Evolutionary conservation across 2,113 vertebrate genomes (phyloP).

Genomic region (Gnathonemus longibarbis): DNA sequence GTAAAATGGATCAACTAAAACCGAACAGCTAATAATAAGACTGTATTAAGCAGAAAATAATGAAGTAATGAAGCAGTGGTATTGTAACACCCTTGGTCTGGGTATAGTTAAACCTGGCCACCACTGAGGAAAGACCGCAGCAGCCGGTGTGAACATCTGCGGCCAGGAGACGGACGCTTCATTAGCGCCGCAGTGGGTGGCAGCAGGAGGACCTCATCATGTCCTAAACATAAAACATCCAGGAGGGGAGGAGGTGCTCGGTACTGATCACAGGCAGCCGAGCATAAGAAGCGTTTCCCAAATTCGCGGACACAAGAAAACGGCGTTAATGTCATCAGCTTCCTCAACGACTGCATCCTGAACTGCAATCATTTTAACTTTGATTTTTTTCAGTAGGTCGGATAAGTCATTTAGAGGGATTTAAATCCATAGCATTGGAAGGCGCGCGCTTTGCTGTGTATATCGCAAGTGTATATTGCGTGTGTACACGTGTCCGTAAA

Average conservation of each 20-base stretch:
- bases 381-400: not conserved
- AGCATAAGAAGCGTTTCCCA: not conserved
- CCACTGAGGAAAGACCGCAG: not conserved
- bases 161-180: not conserved
- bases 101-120: not conserved
- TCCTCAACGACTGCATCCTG: not conserved
- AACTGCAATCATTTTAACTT: not conserved
- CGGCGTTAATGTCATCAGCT: not conserved
- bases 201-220: not conserved
- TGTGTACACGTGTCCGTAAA: not conserved
- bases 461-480: not conserved
- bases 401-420: not conserved
- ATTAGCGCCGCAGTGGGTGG: not conserved
- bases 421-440: not conserved
- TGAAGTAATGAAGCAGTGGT: not conserved
- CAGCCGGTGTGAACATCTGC: not conserved
- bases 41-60: not conserved
- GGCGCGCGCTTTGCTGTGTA: not conserved
- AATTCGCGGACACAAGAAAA: not conserved
- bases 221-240: not conserved
- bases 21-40: not conserved
- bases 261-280: not conserved
- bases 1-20: not conserved
- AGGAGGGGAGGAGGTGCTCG: not conserved
- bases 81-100: not conserved